phyloP scores from a whole-genome alignment of 2,113 vertebrate genomes.

The Rhipidura dahli region DNA sequence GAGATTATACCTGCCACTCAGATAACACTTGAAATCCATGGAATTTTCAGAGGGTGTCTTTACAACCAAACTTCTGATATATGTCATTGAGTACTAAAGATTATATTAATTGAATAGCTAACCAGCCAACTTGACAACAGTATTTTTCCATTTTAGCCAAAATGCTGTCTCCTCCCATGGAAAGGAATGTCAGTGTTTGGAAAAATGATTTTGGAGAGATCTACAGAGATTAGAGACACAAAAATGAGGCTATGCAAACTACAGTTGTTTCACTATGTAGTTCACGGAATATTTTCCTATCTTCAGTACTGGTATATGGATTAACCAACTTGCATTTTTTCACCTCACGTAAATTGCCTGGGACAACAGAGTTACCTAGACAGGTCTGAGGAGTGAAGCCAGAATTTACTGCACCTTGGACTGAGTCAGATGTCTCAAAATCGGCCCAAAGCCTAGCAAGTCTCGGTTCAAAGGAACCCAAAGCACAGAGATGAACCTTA shows the following conservation, averaged over 20 bases:
- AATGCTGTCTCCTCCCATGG: background rate
- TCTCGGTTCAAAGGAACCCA: background rate
- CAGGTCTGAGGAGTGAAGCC: background rate
- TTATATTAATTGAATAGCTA: background rate
- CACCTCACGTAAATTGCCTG: background rate
- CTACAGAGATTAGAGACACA: background rate
- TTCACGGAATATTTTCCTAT: background rate
- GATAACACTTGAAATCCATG: background rate
- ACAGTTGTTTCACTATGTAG: background rate
- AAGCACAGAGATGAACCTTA: background rate
- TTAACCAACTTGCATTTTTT: background rate
- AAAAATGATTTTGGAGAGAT: background rate
- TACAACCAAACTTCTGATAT: background rate
- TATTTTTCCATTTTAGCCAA: conserved; percentile 8
- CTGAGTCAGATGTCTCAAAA: background rate
- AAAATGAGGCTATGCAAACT: background rate
- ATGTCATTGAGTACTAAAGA: background rate
- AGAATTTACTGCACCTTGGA: background rate
- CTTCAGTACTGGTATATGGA: background rate
- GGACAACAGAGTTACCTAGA: background rate
- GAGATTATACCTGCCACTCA: background rate
- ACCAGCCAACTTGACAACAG: background rate
- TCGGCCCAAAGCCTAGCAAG: background rate
- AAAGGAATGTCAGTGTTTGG: background rate
- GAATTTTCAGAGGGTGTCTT: background rate